Evolutionary conservation across 2,113 vertebrate species (phyloP), one percentile per base, ranked within the genome.

Genomic region (Calidris pygmaea): DNA sequence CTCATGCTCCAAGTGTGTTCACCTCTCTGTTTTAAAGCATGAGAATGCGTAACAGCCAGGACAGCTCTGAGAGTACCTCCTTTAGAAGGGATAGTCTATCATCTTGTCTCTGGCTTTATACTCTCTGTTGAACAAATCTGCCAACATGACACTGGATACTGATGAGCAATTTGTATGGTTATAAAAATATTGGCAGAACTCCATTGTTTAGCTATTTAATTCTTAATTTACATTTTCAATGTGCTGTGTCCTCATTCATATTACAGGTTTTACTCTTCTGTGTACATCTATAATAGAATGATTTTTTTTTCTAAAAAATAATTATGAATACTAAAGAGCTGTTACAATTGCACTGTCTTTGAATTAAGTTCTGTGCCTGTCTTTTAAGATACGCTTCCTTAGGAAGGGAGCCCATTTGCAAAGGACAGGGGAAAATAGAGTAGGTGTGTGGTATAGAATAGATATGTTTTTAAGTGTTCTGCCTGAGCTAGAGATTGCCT

Each of bases 181-280:
- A 87, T 89, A 91, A 97, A 96, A 96, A 50, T 92, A 92, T 87
- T 96, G 96, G 95, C 97, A 93, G 75, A 83, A 96, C 70, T 98
- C 97, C 96, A 97, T 96, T 98, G 96, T 98, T 98, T 98, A 97
- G 94, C 89, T 96, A 82, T 97, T 97, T 98, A 96, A 91, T 97
- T 97, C 95, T 98, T 97, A 98, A 98, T 98, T 97, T 98, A 96
- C 98, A 96, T 98, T 97, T 97, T 98, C 96, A 98, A 97, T 95
- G 95, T 96, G 82, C 94, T 97, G 93, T 96, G 95, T 97, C 96
- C 96, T 97, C 91, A 96, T 96, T 97, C 94, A 60, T 95, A 92
- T 92, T 94, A 94, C 73, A 92, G 89, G 80, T 84, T 96, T 96
- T 96, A 89, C 87, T 98, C 94, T 95, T 97, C 85, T 96, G 86